A percentile compares a stretch with the other conserved stretches of the same genome.
phyloP scores from a whole-genome alignment of 1,140 invertebrate species.

The Drosophila navojoa region DNA sequence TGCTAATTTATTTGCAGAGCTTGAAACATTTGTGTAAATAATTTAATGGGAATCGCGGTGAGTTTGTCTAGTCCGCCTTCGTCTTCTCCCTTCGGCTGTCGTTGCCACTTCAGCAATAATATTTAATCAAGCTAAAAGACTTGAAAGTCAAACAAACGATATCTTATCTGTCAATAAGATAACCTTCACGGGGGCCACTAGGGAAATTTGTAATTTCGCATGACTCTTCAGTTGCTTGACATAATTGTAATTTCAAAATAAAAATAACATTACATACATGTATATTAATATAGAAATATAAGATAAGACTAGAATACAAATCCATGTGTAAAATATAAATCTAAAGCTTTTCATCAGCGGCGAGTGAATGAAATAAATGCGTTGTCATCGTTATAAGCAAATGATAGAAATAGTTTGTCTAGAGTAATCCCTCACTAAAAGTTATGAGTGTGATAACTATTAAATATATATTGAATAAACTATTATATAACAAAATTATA shows the following conservation, averaged over 20 bases:
- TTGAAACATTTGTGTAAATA: constrained; percentile 71
- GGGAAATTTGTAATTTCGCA: constrained; percentile 13
- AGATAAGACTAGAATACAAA: no score
- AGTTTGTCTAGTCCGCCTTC: constrained; percentile 6
- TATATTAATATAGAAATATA: no score
- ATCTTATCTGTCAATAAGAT: constrained; percentile 59
- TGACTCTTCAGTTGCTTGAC: constrained; percentile 14
- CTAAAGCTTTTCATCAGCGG: no score
- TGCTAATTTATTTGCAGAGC: constrained; percentile 42
- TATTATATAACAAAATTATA: not conserved
- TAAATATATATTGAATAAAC: no score
- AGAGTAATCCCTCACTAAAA: not conserved
- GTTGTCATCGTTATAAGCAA: constrained; percentile 9
- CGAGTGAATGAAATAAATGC: constrained; percentile 1
- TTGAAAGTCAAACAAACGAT: constrained; percentile 19
- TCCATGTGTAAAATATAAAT: no score
- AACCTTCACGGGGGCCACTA: constrained; percentile 31
- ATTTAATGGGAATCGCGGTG: constrained; percentile 57
- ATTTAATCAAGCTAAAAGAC: constrained; percentile 72
- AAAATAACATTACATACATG: no score
- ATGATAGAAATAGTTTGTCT: not conserved
- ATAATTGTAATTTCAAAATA: no score
- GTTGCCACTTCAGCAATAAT: constrained; percentile 51
- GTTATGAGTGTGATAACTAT: not conserved
- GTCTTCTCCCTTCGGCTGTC: not conserved